phyloP scores from a whole-genome alignment of 1,140 invertebrate genomes.

The Drosophila quadrilineata region DNA sequence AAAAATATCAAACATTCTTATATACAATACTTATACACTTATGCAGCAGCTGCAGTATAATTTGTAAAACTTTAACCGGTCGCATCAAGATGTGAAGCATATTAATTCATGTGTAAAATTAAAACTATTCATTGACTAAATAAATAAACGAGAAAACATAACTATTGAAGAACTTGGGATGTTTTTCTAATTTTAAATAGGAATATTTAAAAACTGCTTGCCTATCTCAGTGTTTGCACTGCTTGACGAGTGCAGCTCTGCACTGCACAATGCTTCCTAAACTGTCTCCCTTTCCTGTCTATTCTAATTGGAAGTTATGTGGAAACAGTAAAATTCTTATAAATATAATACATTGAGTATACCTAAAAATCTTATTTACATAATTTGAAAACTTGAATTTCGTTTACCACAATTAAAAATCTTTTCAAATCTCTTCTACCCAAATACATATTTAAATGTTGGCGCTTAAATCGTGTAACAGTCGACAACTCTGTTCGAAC shows the following conservation, averaged over 20 bases:
- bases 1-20: conserved; percentile 25
- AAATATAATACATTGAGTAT: neutral
- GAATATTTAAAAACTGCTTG: conserved; percentile 6
- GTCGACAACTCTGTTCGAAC: conserved; percentile 6
- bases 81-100: conserved; percentile 26
- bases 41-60: too few relatives aligned
- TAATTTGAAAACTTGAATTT: too few relatives aligned
- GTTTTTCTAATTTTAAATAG: too few relatives aligned
- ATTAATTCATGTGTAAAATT: conserved; percentile 34
- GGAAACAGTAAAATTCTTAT: neutral
- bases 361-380: too few relatives aligned
- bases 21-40: conserved; percentile 25
- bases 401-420: too few relatives aligned
- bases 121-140: conserved; percentile 31
- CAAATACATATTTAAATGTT: conserved; percentile 2
- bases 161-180: too few relatives aligned
- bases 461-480: neutral
- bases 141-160: conserved; percentile 11
- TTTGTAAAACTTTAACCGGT: too few relatives aligned
- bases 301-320: too few relatives aligned
- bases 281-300: too few relatives aligned
- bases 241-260: neutral
- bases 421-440: too few relatives aligned
- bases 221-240: neutral
- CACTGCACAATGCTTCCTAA: neutral